Base-by-base conservation (phyloP, 2,888 invertebrate species). In the Cryptocephalus primarius region DNA sequence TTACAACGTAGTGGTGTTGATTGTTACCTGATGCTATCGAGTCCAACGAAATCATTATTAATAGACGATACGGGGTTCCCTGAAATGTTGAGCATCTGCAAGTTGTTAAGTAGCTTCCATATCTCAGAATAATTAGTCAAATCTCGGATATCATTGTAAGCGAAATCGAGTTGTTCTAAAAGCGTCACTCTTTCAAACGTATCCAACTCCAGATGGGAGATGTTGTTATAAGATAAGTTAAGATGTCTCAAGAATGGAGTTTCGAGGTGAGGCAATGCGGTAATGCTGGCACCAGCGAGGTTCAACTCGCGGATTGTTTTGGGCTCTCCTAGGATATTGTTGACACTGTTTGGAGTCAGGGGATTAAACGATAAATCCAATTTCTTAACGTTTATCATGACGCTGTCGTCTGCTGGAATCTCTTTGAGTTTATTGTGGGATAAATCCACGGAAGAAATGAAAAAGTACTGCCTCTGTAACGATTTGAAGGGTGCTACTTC, bases 341-440 rank as follows among this genome's bases (percentile, higher is more conserved):
- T 76, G 0, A 91, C 75, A 0, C 90, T 81, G 57, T 83, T 82
- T 45, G 78, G 74, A 1, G 83, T 82, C 1, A 93, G 66, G 0
- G 90, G 89, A 73, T 92, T 93, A 54, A 81, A 85, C 2, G 89
- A 89, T 9, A 93, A 71, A 68, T 93, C 91, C 8, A 93, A 71
- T 53, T 83, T 79, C 64, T 92, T 92, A 4, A 92, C 85, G 61
- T 89, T 91, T 0, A 88, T 88, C 76, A 92, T 82, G 1, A 89
- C 83, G 59, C 84, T 85, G 46, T 90, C 85, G 63, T 91, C 91
- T 1, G 84, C 80, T 10, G 89, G 89, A 47, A 93, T 82, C 45
- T 86, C 83, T 12, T 77, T 74, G 39, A 93, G 79, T 57, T 80
- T 78, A 63, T 92, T 92, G 45, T 79, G 72, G 1, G 89, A 85